Evolutionary conservation across 2,888 invertebrate genomes (phyloP), one percentile per base, ranked within the genome.

Genomic region (Andrena marginata): DNA sequence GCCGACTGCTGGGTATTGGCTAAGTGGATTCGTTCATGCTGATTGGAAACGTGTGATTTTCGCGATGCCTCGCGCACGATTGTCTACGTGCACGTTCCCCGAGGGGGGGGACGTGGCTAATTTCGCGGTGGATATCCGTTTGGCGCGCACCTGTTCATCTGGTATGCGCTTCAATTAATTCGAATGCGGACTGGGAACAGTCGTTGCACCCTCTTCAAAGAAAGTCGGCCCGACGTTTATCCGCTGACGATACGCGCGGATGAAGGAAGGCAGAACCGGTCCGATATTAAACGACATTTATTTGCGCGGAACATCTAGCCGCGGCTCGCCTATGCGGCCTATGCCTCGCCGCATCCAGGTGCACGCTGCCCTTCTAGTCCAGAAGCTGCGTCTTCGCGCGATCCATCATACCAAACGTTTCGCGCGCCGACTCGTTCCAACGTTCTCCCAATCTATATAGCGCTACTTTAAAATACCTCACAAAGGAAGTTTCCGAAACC

Each of bases 281-380:
- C 79, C 49, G 62, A 83, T 74, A 80, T 74, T 79, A 79, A 83
- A 83, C 75, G 71, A 78, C 83, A 83, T 77, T 83, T 77, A 84
- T 84, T 84, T 76, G 42, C 74, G 54, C 54, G 67, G 59, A 26
- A 60, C 59, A 59, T 72, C 76, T 68, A 75, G 56, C 77, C 60
- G 62, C 63, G 48, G 49, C 64, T 23, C 48, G 29, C 20, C 26
- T 31, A 68, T 29, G 63, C 31, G 20, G 29, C 20, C 26, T 31
- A 68, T 29, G 63, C 31, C 16, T 51, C n/a, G 33, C 69, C 48
- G 33, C 20, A 49, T 48, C 35, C 33, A 42, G 35, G 23, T 48
- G 42, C 29, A 6, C n/a, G 49, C 35, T 42, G 64, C 74, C 42
- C 23, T 63, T 64, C 60, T 48, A 74, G 69, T 31, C 65, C 48